Base-by-base conservation (phyloP, 2,888 invertebrate genomes). In the Tricholauxania praeusta region DNA sequence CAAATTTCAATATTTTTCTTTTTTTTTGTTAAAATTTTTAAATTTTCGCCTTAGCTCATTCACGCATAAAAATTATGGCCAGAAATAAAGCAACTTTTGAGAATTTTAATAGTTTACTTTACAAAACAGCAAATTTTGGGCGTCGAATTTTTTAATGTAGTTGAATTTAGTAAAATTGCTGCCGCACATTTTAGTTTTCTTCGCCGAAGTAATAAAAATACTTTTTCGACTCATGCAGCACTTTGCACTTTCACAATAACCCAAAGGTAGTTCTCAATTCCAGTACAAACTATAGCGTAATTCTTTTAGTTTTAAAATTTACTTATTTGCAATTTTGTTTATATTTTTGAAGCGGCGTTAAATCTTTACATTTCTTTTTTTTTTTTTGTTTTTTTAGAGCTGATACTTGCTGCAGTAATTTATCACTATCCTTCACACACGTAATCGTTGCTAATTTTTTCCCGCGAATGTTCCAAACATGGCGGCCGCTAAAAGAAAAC, bases 191-290 rank as follows among this genome's bases (percentile, higher is more conserved):
- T 66, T 47, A 57, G 47, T 67, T 39, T 48, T 57, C 19, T 28
- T 55, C 47, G 55, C 32, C 67, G 57, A 22, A 17, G 28, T 15
- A 67, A 19, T 19, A 19, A 22, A 67, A 67, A 47, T 39, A 17
- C 39, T 53, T 32, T 53, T 39, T 39, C 19, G 32, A 12, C 12
- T 53, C 17, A 12, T 22, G 32, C 57, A 68, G 59, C 49, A 52
- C 68, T 59, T 59, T 65, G 48, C 72, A 73, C 72, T 72, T 70
- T 74, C 68, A 74, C 67, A 67, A 66, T 64, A 51, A 53, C 67
- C 69, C 64, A 49, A 47, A 57, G 51, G 19, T 47, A 28, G 32
- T 64, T 57, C 12, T 57, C 68, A 72, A 57, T 65, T 60, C 22
- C 39, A 49, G n/a, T 39, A 4, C 39, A 39, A 72, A 39, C 15